Conservation (phyloP, 2,113 vertebrate species). For the Callocephalon fimbriatum region DNA sequence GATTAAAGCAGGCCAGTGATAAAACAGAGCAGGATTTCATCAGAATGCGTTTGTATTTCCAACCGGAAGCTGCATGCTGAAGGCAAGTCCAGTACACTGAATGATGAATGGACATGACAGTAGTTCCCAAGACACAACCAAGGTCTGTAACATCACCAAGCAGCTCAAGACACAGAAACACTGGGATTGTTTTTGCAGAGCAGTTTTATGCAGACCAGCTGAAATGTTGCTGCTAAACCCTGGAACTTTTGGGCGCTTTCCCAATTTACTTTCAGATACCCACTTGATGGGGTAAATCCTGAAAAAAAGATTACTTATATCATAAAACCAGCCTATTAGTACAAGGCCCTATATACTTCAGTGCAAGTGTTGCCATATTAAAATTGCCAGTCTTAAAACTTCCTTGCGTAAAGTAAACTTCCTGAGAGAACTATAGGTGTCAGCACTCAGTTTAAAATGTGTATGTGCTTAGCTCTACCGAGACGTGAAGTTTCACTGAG, state of each 20-base stretch:
- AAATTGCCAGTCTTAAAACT: background rate
- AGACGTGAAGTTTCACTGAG: slow-evolving; percentile 32
- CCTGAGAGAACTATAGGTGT: background rate
- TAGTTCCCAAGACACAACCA: background rate
- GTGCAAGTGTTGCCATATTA: background rate
- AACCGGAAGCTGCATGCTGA: background rate
- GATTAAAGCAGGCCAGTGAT: background rate
- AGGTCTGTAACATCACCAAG: background rate
- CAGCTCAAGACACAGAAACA: background rate
- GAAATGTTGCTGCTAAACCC: background rate
- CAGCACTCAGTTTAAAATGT: background rate
- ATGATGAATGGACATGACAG: background rate
- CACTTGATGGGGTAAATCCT: background rate
- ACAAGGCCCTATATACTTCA: background rate
- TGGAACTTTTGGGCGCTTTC: background rate
- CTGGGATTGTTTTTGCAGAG: background rate
- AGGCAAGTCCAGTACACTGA: background rate
- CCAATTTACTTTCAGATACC: background rate
- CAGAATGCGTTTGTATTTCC: background rate
- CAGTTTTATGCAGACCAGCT: background rate
- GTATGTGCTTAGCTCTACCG: slow-evolving; percentile 11
- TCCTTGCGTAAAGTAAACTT: background rate
- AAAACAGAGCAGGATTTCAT: background rate
- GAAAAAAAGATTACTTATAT: background rate
- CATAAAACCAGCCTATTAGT: background rate